Evolutionary conservation across 2,113 vertebrate genomes (phyloP).

Genomic region (Galemys pyrenaicus): DNA sequence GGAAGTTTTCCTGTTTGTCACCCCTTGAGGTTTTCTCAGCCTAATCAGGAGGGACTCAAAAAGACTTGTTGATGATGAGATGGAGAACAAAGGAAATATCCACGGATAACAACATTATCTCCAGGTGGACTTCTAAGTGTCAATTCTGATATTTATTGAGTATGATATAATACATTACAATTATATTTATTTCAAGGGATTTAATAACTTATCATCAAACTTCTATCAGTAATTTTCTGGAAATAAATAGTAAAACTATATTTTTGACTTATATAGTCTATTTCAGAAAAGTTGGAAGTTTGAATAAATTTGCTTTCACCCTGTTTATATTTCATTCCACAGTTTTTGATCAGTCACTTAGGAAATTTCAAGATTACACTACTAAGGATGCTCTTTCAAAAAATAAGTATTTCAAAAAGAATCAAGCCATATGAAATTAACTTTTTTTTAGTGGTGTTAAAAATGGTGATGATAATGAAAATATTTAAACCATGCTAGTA

Average conservation of each 20-base stretch:
- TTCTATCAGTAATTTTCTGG: neutral
- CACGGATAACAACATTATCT: neutral
- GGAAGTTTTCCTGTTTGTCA: neutral
- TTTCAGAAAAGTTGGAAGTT: constrained; percentile 15
- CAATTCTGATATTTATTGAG: neutral
- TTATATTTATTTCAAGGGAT: neutral
- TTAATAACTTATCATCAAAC: neutral
- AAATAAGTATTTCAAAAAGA: neutral
- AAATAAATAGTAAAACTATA: neutral
- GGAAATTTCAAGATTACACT: neutral
- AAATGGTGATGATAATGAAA: neutral
- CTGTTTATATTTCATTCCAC: neutral
- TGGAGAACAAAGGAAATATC: neutral
- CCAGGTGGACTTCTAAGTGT: neutral
- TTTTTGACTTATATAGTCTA: neutral
- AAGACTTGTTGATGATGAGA: neutral
- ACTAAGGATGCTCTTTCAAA: neutral
- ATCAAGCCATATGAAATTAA: neutral
- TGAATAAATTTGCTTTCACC: neutral
- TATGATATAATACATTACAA: neutral
- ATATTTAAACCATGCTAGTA: neutral
- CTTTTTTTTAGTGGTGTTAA: neutral
- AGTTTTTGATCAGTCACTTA: neutral
- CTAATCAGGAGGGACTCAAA: neutral
- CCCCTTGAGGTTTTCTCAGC: neutral